Percentiles rank a stretch among this genome's conserved stretches.
These are phyloP conservation scores for Plagodis pulveraria DNA, from an alignment of 2,888 invertebrate genomes.

Conservation along the genomic window DNA sequence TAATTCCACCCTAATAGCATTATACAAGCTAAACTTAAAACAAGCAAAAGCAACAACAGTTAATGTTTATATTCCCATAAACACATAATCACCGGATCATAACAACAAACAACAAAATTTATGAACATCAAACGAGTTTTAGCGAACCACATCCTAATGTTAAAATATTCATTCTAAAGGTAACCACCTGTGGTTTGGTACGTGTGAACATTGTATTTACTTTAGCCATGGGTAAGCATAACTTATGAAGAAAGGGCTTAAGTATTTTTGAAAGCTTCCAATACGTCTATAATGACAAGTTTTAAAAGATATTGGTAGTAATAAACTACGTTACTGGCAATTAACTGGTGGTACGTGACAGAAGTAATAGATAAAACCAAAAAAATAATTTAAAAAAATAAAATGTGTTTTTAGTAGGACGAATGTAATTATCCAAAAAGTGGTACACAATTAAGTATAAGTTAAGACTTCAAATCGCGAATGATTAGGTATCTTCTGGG, in stretches of 20 bases:
- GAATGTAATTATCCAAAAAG: too few species aligned
- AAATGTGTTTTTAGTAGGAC: too few species aligned
- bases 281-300: too few species aligned
- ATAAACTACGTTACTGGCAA: too few species aligned
- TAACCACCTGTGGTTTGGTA: constrained; percentile 18
- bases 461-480: too few species aligned
- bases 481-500: too few species aligned
- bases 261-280: too few species aligned
- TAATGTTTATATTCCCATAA: not conserved
- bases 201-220: constrained; percentile 19
- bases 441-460: too few species aligned
- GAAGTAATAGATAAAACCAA: too few species aligned
- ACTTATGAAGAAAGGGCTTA: not conserved
- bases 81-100: not conserved
- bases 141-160: constrained; percentile 13
- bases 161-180: constrained; percentile 20
- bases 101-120: constrained; percentile 7
- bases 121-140: constrained; percentile 10
- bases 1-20: not conserved
- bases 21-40: not conserved
- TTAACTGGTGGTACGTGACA: too few species aligned
- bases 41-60: not conserved
- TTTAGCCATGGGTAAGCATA: constrained; percentile 1
- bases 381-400: too few species aligned
- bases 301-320: too few species aligned